A percentile compares a stretch with the other conserved stretches of the same genome.
Conservation (phyloP, 2,797 vertebrate genomes). For the Pseudochirops corinnae region DNA sequence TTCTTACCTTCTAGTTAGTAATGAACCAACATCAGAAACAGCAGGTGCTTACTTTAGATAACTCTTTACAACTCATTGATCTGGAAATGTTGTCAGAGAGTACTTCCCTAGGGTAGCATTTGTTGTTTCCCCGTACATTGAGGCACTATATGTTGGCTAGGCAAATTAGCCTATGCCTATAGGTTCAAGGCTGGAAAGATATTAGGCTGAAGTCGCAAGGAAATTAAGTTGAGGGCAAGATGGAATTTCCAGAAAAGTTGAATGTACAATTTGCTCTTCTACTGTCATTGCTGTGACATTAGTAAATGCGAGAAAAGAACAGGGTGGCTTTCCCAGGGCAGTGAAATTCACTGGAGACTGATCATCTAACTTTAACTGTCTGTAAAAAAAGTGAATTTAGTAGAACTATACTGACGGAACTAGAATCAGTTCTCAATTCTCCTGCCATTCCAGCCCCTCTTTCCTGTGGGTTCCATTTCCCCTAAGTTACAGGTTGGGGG, state of each 20-base stretch:
- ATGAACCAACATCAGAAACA: background rate
- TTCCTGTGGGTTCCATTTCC: background rate
- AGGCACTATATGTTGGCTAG: background rate
- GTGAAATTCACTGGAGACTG: background rate
- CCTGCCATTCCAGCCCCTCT: background rate
- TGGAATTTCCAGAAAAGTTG: constrained; percentile 50
- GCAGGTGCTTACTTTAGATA: background rate
- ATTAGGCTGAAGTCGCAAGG: background rate
- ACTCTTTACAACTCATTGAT: background rate
- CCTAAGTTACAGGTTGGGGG: background rate
- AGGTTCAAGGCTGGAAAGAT: background rate
- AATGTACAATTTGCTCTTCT: constrained; percentile 22
- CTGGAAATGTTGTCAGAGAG: background rate
- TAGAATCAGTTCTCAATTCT: background rate
- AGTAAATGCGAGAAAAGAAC: background rate
- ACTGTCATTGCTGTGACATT: background rate
- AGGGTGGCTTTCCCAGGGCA: background rate
- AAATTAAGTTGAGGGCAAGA: background rate
- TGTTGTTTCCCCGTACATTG: background rate
- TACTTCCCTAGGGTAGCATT: background rate
- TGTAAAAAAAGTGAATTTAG: constrained; percentile 19
- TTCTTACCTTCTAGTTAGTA: background rate
- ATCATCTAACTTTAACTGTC: background rate
- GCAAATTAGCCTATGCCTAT: background rate
- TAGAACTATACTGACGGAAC: background rate